phyloP scores from a whole-genome alignment of 2,888 invertebrate species.

The Pseudococcus jackbeardsleyi region DNA sequence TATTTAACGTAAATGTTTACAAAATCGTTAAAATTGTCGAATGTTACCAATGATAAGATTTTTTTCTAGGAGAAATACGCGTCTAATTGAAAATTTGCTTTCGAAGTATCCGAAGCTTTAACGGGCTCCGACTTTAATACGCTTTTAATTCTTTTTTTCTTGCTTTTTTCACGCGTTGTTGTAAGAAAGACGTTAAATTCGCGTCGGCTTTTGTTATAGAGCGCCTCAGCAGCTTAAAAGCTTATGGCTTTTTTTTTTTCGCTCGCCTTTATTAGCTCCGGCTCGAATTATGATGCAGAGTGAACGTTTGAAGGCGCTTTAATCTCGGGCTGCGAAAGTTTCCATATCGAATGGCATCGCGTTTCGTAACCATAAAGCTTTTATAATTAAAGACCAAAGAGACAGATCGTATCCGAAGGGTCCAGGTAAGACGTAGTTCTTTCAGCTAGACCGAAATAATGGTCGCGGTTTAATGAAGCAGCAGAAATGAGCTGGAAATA shows the following conservation, averaged over 20 bases:
- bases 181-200: background rate
- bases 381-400: slow-evolving; percentile 19
- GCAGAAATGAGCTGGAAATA: background rate
- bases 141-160: background rate
- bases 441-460: background rate
- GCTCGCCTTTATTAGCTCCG: background rate
- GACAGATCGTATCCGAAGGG: background rate
- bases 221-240: slow-evolving; percentile 14
- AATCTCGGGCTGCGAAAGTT: slow-evolving; percentile 28
- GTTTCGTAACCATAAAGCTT: slow-evolving; percentile 4
- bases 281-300: background rate
- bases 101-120: background rate
- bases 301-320: background rate
- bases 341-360: slow-evolving; percentile 11
- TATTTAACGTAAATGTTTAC: slow-evolving; percentile 25
- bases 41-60: background rate
- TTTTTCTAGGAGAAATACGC: background rate
- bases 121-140: background rate
- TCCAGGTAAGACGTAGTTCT: background rate
- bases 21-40: background rate
- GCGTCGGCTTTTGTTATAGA: background rate
- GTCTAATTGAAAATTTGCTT: slow-evolving; percentile 48
- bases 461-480: background rate
- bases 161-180: background rate
- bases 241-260: slow-evolving; percentile 18